Conservation (phyloP, 1,140 invertebrate genomes). For the Caerostris darwini region DNA sequence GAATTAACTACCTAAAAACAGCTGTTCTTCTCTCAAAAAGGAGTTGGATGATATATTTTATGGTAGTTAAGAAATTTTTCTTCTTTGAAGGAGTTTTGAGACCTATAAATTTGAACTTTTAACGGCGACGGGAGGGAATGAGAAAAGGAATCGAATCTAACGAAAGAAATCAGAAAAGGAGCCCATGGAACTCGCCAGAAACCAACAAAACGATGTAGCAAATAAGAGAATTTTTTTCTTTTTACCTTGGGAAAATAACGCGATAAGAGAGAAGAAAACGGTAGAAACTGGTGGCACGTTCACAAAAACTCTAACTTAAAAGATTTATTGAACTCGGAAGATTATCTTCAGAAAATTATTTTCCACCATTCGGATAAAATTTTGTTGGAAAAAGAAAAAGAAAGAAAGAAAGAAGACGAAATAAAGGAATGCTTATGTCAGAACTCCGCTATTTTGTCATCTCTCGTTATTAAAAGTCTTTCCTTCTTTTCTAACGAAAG, state of each 20-base stretch:
- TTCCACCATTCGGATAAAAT: slow-evolving; percentile 42
- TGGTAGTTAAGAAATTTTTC: background rate
- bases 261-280: slow-evolving; percentile 27
- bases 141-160: background rate
- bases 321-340: slow-evolving; percentile 60
- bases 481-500: slow-evolving; percentile 32
- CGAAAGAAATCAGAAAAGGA: slow-evolving; percentile 30
- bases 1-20: no score
- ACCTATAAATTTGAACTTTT: slow-evolving; percentile 17
- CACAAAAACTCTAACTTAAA: slow-evolving; percentile 25
- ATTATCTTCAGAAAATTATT: slow-evolving; percentile 54
- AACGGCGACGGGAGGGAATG: background rate
- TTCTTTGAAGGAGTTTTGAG: background rate
- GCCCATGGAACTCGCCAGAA: slow-evolving; percentile 1
- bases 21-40: no score
- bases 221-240: slow-evolving; percentile 11
- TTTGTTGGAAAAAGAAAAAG: background rate
- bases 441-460: slow-evolving; percentile 22
- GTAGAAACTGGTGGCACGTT: slow-evolving; percentile 20
- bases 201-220: slow-evolving; percentile 9
- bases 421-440: background rate
- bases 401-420: background rate
- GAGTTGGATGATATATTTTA: background rate
- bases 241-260: slow-evolving; percentile 3
- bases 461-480: slow-evolving; percentile 39